Evolutionary conservation across 2,888 invertebrate genomes (phyloP), one percentile per base, ranked within the genome.

Genomic region (Drosophila putrida): DNA sequence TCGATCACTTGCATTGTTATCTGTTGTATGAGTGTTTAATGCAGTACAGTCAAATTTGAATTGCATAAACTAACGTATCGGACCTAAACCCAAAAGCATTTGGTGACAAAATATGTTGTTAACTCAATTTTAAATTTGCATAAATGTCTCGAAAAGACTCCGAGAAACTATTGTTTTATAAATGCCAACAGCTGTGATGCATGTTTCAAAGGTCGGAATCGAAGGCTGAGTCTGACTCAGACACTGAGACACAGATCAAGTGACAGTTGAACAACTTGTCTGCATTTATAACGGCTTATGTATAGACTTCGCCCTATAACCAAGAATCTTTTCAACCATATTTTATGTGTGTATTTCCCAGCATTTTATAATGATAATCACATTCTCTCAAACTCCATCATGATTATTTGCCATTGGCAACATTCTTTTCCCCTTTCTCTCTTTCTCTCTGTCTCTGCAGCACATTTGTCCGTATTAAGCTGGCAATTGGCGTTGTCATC

Each of bases 401-500:
- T 65, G 80, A 86, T 82, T 77, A 67, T 86, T 78, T 81, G 75
- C 38, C 58, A 69, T 69, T 75, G 75, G 31, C 55, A 78, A 59
- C 36, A 68, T 31, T 6, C 31, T 31, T 0, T 31, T 9, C 9
- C 39, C 15, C 1, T 39, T 10, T 15, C 33, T 10, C 44, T 35
- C 4, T 33, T 1, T 13, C 1, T 11, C 44, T 25, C 41, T 15
- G 13, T 38, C 43, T 36, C 50, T 31, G 39, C 43, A 20, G 6
- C 75, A 54, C 71, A 82, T 76, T 66, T 65, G 63, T 78, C 65
- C 66, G 80, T 68, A 82, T 79, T 79, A 88, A 79, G 82, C 72
- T 57, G 71, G 87, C 82, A 84, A 87, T 84, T 87, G 89, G 68
- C 73, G 70, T 73, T 73, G 84, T 87, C 72, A 65, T 79, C 70